Percentiles rank a stretch among this genome's conserved stretches.
Evolutionary conservation across 2,113 vertebrate species (phyloP).

Genomic region (Brevimyrus niger): DNA sequence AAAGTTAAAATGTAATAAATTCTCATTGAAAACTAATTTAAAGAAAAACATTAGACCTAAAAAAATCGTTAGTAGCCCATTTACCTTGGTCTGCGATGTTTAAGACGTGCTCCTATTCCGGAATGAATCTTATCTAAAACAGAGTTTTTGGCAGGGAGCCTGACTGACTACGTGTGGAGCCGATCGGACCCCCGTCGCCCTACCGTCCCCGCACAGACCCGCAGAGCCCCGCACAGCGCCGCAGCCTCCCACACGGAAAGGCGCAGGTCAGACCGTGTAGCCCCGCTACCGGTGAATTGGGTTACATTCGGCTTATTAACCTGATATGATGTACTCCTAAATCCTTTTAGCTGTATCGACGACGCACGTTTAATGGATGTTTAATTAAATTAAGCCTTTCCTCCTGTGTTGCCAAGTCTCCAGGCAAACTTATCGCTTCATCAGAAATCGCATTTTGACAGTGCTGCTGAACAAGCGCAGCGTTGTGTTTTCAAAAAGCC

Average conservation of each 20-base stretch:
- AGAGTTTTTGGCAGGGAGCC: background rate
- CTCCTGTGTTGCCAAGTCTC: background rate
- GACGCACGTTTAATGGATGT: constrained; percentile 26
- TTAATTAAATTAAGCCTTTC: constrained; percentile 22
- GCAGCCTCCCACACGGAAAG: background rate
- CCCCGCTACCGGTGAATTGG: background rate
- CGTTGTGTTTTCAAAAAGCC: background rate
- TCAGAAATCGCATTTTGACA: constrained; percentile 1
- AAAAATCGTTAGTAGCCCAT: background rate
- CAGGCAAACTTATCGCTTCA: background rate
- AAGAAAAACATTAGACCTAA: background rate
- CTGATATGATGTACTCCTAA: constrained; percentile 13
- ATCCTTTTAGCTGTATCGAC: constrained; percentile 17
- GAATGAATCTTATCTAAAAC: background rate
- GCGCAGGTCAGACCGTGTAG: background rate
- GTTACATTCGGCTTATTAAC: constrained; percentile 8
- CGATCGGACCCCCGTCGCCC: too few relatives aligned
- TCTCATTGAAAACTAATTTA: background rate
- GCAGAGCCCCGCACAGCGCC: too few relatives aligned
- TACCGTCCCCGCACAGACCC: too few relatives aligned
- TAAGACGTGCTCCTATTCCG: background rate
- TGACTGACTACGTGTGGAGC: background rate
- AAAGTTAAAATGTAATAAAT: background rate
- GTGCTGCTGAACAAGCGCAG: background rate
- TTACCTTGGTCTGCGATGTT: background rate